phyloP scores from a whole-genome alignment of 2,113 vertebrate genomes.

The Phalacrocorax carbo region DNA sequence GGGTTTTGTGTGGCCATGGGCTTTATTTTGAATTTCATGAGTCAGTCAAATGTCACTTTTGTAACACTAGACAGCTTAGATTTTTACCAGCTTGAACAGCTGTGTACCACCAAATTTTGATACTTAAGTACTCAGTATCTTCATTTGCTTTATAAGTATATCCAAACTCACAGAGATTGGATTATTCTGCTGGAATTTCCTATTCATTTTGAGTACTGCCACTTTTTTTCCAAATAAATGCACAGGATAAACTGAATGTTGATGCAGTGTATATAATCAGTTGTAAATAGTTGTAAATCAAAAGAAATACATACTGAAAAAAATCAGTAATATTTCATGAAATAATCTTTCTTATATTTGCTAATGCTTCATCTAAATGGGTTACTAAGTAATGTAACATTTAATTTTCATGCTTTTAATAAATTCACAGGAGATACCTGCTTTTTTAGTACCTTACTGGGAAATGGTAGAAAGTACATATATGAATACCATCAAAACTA shows the following conservation, averaged over 20 bases:
- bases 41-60: neutral
- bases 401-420: slow-evolving; percentile 5
- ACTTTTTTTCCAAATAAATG: neutral
- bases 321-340: neutral
- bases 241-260: neutral
- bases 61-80: neutral
- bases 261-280: neutral
- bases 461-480: slow-evolving; percentile 80
- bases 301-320: neutral
- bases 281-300: neutral
- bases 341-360: neutral
- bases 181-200: neutral
- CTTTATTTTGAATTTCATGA: neutral
- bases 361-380: neutral
- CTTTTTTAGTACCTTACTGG: slow-evolving; percentile 83
- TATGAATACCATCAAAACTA: slow-evolving; percentile 74
- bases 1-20: neutral
- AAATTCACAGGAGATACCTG: slow-evolving; percentile 80
- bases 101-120: neutral
- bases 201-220: neutral
- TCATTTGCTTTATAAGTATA: neutral
- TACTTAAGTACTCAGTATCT: neutral
- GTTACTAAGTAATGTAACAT: neutral
- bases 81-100: neutral
- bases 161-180: neutral